Evolutionary conservation across 2,888 invertebrate species (phyloP).

Genomic region (Stenurella melanura): DNA sequence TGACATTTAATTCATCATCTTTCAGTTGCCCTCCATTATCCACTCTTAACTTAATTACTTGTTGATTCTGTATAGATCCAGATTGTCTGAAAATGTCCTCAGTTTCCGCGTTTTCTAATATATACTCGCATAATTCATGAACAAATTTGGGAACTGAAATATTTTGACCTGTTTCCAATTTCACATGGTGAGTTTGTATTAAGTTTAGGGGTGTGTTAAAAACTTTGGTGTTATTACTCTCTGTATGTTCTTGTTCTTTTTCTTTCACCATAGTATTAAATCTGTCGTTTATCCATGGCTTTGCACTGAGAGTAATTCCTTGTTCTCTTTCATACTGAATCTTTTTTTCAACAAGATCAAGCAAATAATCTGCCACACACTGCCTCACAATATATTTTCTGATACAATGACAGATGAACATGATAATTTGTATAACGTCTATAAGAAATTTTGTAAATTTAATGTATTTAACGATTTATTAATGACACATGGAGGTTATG

Average conservation of each 20-base stretch:
- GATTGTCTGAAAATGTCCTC: constrained; percentile 93
- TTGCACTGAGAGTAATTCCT: not conserved
- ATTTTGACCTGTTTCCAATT: constrained; percentile 80
- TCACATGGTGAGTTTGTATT: constrained; percentile 68
- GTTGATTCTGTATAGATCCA: constrained; percentile 86
- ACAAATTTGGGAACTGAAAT: constrained; percentile 83
- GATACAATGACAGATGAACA: constrained; percentile 24
- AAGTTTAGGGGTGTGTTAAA: constrained; percentile 18
- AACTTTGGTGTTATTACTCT: not conserved
- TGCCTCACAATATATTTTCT: not conserved
- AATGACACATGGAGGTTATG: constrained; percentile 18
- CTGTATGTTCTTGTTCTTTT: not conserved
- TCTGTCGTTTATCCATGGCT: not conserved
- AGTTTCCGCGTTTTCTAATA: constrained; percentile 80
- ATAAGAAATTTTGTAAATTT: constrained; percentile 15
- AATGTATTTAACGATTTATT: not conserved
- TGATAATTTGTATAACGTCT: not conserved
- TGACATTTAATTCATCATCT: constrained; percentile 79
- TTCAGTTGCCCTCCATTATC: constrained; percentile 71
- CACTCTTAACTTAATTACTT: constrained; percentile 77
- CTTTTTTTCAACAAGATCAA: not conserved
- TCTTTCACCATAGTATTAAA: not conserved
- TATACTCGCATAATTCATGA: constrained; percentile 81
- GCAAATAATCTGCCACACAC: constrained; percentile 10
- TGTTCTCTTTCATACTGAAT: not conserved